A percentile compares a stretch with the other conserved stretches of the same genome.
Evolutionary conservation across 2,888 invertebrate species (phyloP).

Genomic region (Mimas tiliae): DNA sequence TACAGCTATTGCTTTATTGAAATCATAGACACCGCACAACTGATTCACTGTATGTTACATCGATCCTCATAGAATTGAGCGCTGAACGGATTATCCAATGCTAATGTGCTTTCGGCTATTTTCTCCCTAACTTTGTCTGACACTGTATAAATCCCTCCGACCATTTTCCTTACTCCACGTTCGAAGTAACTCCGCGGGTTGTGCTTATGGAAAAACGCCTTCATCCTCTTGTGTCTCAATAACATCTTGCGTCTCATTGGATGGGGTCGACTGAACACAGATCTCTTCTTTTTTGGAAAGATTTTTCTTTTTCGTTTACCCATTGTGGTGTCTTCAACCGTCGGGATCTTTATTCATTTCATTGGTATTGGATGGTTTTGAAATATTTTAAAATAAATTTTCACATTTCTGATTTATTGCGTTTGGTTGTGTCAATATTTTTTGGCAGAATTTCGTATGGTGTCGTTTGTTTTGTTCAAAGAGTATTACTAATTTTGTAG

Average conservation of each 20-base stretch:
- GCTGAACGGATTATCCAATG: slow-evolving; percentile 64
- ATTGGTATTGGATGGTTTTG: neutral
- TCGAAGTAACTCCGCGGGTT: slow-evolving; percentile 53
- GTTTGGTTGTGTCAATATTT: slow-evolving; percentile 11
- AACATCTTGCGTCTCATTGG: slow-evolving; percentile 65
- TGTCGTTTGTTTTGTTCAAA: neutral
- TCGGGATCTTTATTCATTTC: neutral
- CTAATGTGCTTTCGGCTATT: slow-evolving; percentile 64
- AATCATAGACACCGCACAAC: slow-evolving; percentile 13
- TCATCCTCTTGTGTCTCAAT: slow-evolving; percentile 58
- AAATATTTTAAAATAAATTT: neutral
- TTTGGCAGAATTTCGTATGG: slow-evolving; percentile 2
- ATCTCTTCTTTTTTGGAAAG: slow-evolving; percentile 61
- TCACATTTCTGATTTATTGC: slow-evolving; percentile 21
- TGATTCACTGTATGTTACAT: slow-evolving; percentile 58
- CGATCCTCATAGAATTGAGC: slow-evolving; percentile 69
- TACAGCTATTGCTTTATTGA: slow-evolving; percentile 4
- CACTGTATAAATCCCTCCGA: slow-evolving; percentile 62
- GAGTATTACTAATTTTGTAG: too few species aligned
- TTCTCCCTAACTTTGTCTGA: slow-evolving; percentile 68
- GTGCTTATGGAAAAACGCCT: slow-evolving; percentile 63
- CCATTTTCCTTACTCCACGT: slow-evolving; percentile 56
- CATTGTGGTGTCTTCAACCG: slow-evolving; percentile 39
- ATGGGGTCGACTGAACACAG: slow-evolving; percentile 67
- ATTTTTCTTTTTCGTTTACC: slow-evolving; percentile 58